Evolutionary conservation across 2,113 vertebrate genomes (phyloP).

Genomic region (Himantopus leucocephalus): DNA sequence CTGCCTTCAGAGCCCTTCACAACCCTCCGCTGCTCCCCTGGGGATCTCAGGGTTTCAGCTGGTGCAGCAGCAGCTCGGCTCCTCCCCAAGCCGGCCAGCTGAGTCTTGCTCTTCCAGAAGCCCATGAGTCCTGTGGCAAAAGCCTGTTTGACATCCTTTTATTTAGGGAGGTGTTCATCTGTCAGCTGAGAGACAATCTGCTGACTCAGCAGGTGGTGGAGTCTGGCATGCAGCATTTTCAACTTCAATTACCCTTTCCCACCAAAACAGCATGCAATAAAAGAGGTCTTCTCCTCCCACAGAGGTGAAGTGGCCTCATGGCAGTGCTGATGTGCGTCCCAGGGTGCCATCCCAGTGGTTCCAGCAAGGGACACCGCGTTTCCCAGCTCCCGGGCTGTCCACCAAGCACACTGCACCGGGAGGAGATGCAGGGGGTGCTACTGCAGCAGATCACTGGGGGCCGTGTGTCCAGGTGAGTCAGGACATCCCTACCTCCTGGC

Average conservation of each 20-base stretch:
- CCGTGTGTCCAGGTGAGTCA: fast-evolving
- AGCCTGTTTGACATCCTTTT: neutral
- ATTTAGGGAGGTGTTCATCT: fast-evolving
- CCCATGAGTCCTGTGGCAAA: fast-evolving
- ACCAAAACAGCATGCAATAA: fast-evolving
- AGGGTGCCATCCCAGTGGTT: neutral
- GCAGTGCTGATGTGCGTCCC: neutral
- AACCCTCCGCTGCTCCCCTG: neutral
- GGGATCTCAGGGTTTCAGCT: neutral
- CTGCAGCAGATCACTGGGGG: neutral
- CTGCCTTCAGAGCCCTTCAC: neutral
- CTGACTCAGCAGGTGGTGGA: neutral
- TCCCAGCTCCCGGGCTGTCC: neutral
- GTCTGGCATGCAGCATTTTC: neutral
- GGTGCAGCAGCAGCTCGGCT: neutral
- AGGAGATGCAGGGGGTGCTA: neutral
- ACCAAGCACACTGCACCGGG: fast-evolving
- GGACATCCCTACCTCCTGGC: neutral
- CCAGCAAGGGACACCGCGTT: neutral
- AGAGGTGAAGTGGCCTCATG: neutral
- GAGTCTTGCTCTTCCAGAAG: neutral
- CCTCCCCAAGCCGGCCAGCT: neutral
- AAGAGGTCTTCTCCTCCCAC: neutral
- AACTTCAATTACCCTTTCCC: neutral
- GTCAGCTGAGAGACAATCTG: neutral